Percentiles rank a stretch among this genome's conserved stretches.
phyloP scores from a whole-genome alignment of 2,113 vertebrate species.

The Eurypyga helias region DNA sequence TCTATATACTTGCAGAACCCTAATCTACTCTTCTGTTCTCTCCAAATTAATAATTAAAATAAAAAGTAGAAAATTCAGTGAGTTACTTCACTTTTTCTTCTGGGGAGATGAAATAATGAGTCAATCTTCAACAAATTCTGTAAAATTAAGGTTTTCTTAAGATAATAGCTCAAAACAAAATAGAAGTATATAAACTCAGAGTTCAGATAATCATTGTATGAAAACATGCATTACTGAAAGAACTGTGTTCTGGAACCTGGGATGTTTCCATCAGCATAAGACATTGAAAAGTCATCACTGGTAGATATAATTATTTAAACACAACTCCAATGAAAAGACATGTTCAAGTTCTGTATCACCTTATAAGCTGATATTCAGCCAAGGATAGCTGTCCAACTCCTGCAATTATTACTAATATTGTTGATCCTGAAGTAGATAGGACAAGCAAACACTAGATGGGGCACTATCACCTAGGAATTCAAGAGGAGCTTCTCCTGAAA shows the following conservation, averaged over 20 bases:
- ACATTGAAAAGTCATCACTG: accelerated
- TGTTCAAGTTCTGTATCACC: neutral
- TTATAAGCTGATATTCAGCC: neutral
- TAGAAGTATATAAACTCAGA: neutral
- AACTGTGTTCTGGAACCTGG: neutral
- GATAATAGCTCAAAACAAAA: neutral
- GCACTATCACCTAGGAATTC: neutral
- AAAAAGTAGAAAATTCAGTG: neutral
- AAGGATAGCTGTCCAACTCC: neutral
- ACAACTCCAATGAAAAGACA: neutral
- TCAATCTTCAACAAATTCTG: neutral
- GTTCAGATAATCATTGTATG: neutral
- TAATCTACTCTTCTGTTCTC: neutral
- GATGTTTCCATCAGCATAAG: neutral
- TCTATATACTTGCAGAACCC: neutral
- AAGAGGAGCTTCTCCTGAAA: neutral
- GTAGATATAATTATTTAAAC: neutral
- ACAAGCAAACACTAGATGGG: neutral
- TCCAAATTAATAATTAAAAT: neutral
- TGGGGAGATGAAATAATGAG: neutral
- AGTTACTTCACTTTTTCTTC: neutral
- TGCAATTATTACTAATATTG: neutral
- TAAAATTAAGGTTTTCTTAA: neutral
- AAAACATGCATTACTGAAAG: neutral
- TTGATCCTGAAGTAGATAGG: neutral